phyloP scores from a whole-genome alignment of 2,888 invertebrate species.

The Tanypteryx hageni region DNA sequence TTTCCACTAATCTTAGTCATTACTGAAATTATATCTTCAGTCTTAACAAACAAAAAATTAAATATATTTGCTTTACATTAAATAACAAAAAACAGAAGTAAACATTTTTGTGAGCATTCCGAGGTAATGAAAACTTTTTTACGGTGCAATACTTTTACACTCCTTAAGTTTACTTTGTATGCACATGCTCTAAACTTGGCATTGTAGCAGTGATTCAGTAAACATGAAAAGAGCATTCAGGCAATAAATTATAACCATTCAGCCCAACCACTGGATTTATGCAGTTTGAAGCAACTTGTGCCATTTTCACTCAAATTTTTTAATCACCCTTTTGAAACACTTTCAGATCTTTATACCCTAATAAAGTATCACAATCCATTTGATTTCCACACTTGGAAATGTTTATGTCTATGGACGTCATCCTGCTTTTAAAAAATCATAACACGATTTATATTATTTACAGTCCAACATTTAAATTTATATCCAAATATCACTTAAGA shows the following conservation, averaged over 20 bases:
- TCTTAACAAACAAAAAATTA: too few relatives aligned
- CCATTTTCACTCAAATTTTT: background rate
- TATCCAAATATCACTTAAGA: conserved; percentile 42
- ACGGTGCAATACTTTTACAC: background rate
- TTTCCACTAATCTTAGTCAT: too few relatives aligned
- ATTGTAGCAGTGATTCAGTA: background rate
- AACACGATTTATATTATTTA: conserved; percentile 44
- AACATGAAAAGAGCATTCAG: background rate
- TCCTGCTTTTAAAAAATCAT: conserved; percentile 57
- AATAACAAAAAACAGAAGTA: too few relatives aligned
- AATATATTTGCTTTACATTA: too few relatives aligned
- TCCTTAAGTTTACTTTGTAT: background rate
- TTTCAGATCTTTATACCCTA: conserved; percentile 33
- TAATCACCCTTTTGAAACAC: conserved; percentile 11
- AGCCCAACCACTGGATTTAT: too few relatives aligned
- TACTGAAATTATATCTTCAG: too few relatives aligned
- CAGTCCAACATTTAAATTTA: conserved; percentile 27
- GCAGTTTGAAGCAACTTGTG: background rate
- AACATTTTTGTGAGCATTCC: too few relatives aligned
- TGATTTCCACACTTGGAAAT: conserved; percentile 40
- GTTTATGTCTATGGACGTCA: conserved; percentile 58
- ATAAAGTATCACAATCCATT: conserved; percentile 51
- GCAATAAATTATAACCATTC: background rate
- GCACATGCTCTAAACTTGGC: background rate
- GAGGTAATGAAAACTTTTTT: too few relatives aligned